Evolutionary conservation across 2,113 vertebrate genomes (phyloP).

Genomic region (Pithys albifrons): DNA sequence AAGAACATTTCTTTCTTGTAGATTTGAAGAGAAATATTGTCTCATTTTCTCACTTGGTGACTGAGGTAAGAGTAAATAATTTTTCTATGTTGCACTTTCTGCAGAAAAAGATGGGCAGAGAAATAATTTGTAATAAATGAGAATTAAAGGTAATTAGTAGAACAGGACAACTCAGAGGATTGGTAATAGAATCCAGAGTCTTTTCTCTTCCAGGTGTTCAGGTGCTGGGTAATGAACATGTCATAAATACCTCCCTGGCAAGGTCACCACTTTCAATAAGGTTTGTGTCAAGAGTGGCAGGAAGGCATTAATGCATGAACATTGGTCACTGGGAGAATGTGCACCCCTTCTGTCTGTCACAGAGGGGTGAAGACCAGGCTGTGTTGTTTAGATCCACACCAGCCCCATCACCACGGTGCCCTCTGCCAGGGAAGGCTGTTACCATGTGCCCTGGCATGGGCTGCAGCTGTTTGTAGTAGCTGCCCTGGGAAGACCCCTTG

Average conservation of each 20-base stretch:
- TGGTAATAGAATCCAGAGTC: constrained; percentile 39
- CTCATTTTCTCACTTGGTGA: not conserved
- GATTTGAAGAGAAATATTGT: not conserved
- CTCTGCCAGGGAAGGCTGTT: not conserved
- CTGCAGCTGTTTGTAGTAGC: not conserved
- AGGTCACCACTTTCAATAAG: constrained; percentile 29
- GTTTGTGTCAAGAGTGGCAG: not conserved
- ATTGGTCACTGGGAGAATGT: not conserved
- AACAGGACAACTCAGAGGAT: not conserved
- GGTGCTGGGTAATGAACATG: constrained; percentile 12
- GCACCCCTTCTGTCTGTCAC: not conserved
- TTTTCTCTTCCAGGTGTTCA: constrained; percentile 54
- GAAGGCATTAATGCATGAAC: not conserved
- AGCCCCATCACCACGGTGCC: not conserved
- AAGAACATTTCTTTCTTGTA: not conserved
- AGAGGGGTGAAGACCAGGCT: rapidly evolving
- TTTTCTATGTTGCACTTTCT: not conserved
- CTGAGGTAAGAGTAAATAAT: not conserved
- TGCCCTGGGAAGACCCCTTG: not conserved
- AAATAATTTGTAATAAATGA: not conserved
- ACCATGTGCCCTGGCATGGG: not conserved
- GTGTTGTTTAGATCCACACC: not conserved
- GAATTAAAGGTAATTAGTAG: constrained; percentile 37
- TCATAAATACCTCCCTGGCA: constrained; percentile 49
- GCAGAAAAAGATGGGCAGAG: not conserved